A percentile compares a stretch with the other conserved stretches of the same genome.
These are phyloP conservation scores for Trisateles emortualis DNA, from an alignment of 2,888 invertebrate species.

Conservation along the genomic window DNA sequence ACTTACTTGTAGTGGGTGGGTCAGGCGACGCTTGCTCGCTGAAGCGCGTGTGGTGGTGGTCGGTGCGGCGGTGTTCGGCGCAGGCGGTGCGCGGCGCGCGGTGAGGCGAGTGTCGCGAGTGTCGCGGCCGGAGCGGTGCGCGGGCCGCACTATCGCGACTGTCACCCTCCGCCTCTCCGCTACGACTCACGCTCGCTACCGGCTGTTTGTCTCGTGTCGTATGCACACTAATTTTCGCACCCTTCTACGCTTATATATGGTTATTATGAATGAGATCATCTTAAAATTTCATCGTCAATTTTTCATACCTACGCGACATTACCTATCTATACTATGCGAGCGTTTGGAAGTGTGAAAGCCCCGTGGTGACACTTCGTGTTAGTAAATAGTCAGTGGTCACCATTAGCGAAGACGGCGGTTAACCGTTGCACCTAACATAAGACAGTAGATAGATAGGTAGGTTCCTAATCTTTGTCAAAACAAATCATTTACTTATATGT, in stretches of 20 bases:
- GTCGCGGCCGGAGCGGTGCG: not conserved
- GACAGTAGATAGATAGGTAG: no score
- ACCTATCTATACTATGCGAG: no score
- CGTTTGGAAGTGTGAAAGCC: not conserved
- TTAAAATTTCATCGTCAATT: not conserved
- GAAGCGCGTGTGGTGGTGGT: no score
- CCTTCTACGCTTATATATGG: slow-evolving; percentile 26
- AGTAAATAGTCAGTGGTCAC: no score
- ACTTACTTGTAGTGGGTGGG: no score
- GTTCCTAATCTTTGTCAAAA: no score
- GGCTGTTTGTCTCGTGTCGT: slow-evolving; percentile 4
- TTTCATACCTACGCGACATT: not conserved
- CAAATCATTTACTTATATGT: no score
- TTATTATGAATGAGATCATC: slow-evolving; percentile 30
- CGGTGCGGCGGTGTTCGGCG: no score
- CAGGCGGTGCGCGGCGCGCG: not conserved
- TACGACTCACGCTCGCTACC: not conserved
- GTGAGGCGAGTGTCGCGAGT: not conserved
- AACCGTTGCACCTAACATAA: no score
- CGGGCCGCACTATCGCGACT: not conserved
- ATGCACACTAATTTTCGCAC: slow-evolving; percentile 49
- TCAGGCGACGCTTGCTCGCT: no score
- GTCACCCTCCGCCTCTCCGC: not conserved
- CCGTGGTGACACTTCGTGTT: no score
- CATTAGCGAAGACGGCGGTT: no score